Percentiles rank a stretch among this genome's conserved stretches.
Conservation (phyloP, 2,888 invertebrate genomes). For the Scaptomyza cyrtandrae region DNA sequence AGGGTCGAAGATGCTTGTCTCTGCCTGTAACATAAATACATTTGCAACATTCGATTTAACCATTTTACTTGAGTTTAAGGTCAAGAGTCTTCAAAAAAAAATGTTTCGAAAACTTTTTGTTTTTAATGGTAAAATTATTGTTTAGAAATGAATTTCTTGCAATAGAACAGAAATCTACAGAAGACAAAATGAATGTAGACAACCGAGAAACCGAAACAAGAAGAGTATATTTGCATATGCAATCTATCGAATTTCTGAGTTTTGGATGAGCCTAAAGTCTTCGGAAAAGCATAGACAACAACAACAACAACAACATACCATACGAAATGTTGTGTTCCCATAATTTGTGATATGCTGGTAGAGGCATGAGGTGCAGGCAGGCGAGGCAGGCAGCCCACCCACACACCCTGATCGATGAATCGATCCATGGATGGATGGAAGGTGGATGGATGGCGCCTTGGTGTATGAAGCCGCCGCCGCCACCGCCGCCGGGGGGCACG, state of each 20-base stretch:
- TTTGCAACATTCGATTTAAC: too few species aligned
- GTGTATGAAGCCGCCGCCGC: conserved; percentile 51
- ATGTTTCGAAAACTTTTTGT: neutral
- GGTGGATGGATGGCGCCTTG: conserved; percentile 43
- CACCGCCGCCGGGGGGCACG: conserved; percentile 56
- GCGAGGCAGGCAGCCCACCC: conserved; percentile 32
- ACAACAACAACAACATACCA: conserved; percentile 8
- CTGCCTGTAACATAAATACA: too few species aligned
- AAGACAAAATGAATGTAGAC: too few species aligned
- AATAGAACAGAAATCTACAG: neutral
- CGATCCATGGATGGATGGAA: conserved; percentile 6
- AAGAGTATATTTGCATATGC: conserved; percentile 33
- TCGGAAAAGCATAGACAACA: neutral
- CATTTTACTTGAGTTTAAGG: too few species aligned
- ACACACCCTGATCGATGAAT: conserved; percentile 24
- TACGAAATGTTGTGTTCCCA: conserved; percentile 44
- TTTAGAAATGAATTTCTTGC: too few species aligned
- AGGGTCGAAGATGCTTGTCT: too few species aligned
- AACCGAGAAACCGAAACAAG: neutral
- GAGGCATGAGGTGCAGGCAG: conserved; percentile 22
- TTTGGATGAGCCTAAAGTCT: conserved; percentile 18
- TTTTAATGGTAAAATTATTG: too few species aligned
- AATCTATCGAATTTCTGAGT: conserved; percentile 5
- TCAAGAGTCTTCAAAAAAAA: too few species aligned
- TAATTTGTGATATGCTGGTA: conserved; percentile 57